Evolutionary conservation across 2,888 invertebrate species (phyloP).

Genomic region (Colostygia pectinataria): DNA sequence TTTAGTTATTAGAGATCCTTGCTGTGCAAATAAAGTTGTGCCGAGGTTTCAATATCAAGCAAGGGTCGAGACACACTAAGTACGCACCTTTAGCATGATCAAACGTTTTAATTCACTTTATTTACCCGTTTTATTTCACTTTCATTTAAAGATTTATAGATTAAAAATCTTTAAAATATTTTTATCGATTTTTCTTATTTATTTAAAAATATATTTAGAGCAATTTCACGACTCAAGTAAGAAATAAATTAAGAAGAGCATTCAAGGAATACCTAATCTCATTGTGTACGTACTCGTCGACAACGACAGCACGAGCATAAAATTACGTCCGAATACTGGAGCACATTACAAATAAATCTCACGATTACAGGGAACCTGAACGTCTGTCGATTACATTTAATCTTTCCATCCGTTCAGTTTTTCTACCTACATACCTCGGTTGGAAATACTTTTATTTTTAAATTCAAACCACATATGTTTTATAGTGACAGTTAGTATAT

Average conservation of each 20-base stretch:
- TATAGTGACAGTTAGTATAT: no score
- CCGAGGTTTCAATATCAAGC: constrained; percentile 20
- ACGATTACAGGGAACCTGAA: no score
- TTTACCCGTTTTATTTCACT: not conserved
- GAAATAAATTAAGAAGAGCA: not conserved
- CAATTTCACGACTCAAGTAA: not conserved
- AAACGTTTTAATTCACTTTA: constrained; percentile 15
- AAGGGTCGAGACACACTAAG: constrained; percentile 1
- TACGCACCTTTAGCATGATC: constrained; percentile 1
- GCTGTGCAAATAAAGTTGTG: constrained; percentile 11
- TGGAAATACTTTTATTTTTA: no score
- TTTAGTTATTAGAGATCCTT: constrained; percentile 21
- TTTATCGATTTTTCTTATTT: no score
- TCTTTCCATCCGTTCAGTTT: no score
- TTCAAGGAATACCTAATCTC: not conserved
- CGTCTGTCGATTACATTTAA: no score
- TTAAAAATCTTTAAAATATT: no score
- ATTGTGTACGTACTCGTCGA: no score
- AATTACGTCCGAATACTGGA: not conserved
- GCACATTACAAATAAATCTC: constrained; percentile 7
- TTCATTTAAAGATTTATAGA: no score
- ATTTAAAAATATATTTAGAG: not conserved
- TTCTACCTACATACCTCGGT: no score
- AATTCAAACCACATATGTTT: no score
- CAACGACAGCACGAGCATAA: no score